Evolutionary conservation across 2,113 vertebrate species (phyloP), one percentile per base, ranked within the genome.

Genomic region (Penelope pileata): DNA sequence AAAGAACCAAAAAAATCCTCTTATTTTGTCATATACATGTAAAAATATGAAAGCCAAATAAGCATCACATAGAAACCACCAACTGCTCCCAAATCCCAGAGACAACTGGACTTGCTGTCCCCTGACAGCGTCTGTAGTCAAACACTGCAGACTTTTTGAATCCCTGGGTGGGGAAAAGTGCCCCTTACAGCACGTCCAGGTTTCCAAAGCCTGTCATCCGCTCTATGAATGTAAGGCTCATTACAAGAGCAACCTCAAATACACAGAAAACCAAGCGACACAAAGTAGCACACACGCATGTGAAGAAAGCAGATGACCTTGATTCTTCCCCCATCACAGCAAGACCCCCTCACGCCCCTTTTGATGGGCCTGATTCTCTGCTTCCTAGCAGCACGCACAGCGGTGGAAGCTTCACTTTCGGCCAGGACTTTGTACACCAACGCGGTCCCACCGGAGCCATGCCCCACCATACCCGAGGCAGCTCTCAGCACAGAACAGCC

Each of bases 231-330:
- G 48, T 8, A 51, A 82, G 7, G 8, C 17, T 17, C 53, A 13
- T 19, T 76, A 2, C 16, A 48, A 59, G 19, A 45, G 5, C 36
- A 80, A 6, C n/a, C 40, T 30, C 36, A 64, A 47, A 45, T 24
- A 50, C 21, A 36, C 10, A 64, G 7, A 16, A 4, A 82, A 54
- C 11, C 36, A 90, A 6, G 18, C 32, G 72, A 54, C 24, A 62
- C 0, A 0, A 62, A 81, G 22, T 0, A 73, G 8, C 2, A 5
- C 5, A 5, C 8, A 26, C 14, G 11, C 59, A 34, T 5, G 19
- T 7, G 21, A 83, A 53, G 58, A 36, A 83, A 79, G 18, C 12
- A 34, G 3, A 0, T 26, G 50, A 64, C 16, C 16, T 7, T 16
- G 51, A 69, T 17, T 7, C 29, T 36, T 36, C 4, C 30, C 8